Base-by-base conservation (phyloP, 2,113 vertebrate genomes). In the Cettia cetti region DNA sequence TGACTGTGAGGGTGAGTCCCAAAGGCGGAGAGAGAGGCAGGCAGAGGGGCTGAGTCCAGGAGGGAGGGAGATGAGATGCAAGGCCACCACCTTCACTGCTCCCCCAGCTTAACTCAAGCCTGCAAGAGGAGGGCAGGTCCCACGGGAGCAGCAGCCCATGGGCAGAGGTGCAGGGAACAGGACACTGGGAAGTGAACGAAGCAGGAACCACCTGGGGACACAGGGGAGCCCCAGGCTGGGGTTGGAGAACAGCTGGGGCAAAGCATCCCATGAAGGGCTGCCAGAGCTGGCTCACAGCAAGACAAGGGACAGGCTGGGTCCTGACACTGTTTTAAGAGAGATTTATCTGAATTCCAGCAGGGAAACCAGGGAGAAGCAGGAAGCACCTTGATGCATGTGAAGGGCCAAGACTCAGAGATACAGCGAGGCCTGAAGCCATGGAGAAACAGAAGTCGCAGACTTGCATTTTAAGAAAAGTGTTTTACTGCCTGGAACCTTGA, bases 401-500 rank as follows among this genome's bases (percentile, higher is more conserved):
- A 35, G 44, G 4, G 24, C 42, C 27, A 35, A 45, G 42, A 28
- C 16, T 65, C 45, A 20, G 39, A 61, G 63, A 40, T 33, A 18
- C 44, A 6, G 14, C 0, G 1, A 61, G 31, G 39, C n/a, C 64
- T 49, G 22, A 89, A 76, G 65, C 59, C 12, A 6, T 2, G 27
- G 56, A 30, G 79, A 64, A 87, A n/a, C 12, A 16, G 5, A n/a
- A 60, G 13, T 8, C 7, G 3, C 24, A 93, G 37, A 45, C 16
- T 15, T 30, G 22, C 53, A 56, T 71, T 86, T 86, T 47, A 79
- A 63, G 49, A 72, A 72, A 84, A 63, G 7, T 6, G 4, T 97
- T 96, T 96, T 97, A 97, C 94, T 97, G 64, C 49, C 56, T 57
- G 40, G 33, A 86, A 70, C 20, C 28, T 71, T 49, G 18, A 54